These are phyloP conservation scores for Pyrocoelia pectoralis DNA, from an alignment of 2,888 invertebrate genomes.

Conservation along the genomic window DNA sequence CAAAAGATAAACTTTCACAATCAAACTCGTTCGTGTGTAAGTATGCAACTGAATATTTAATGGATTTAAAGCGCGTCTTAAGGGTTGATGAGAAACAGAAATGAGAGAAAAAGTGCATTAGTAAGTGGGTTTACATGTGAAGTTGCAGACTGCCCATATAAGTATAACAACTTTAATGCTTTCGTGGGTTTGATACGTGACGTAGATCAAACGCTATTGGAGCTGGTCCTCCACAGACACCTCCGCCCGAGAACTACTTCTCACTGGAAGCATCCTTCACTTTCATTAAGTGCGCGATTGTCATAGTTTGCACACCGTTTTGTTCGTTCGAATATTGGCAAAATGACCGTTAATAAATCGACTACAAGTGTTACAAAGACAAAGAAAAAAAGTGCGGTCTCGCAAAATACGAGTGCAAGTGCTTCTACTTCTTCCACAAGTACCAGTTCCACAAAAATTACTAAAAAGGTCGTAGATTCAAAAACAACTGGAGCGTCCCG, in stretches of 20 bases:
- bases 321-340: conserved; percentile 4
- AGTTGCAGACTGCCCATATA: conserved; percentile 48
- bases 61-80: neutral
- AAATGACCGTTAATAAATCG: conserved; percentile 55
- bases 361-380: conserved; percentile 46
- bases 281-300: conserved; percentile 38
- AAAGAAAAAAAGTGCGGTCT: conserved; percentile 45
- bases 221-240: conserved; percentile 40
- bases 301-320: neutral
- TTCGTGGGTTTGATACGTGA: conserved; percentile 49
- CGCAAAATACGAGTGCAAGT: conserved; percentile 34
- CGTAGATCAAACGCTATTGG: conserved; percentile 46
- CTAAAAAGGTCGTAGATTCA: conserved; percentile 42
- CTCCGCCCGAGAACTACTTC: conserved; percentile 39
- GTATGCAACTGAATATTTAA: conserved; percentile 8
- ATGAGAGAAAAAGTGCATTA: conserved; percentile 2
- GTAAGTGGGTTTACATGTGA: neutral
- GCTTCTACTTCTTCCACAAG: conserved; percentile 43
- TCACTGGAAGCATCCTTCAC: conserved; percentile 40
- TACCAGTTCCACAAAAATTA: conserved; percentile 40
- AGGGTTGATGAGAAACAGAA: neutral
- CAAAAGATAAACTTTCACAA: conserved; percentile 1
- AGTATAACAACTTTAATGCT: conserved; percentile 53
- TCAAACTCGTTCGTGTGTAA: neutral
- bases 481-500: conserved; percentile 48